Conservation (phyloP, 2,113 vertebrate genomes). For the Eleginops maclovinus region DNA sequence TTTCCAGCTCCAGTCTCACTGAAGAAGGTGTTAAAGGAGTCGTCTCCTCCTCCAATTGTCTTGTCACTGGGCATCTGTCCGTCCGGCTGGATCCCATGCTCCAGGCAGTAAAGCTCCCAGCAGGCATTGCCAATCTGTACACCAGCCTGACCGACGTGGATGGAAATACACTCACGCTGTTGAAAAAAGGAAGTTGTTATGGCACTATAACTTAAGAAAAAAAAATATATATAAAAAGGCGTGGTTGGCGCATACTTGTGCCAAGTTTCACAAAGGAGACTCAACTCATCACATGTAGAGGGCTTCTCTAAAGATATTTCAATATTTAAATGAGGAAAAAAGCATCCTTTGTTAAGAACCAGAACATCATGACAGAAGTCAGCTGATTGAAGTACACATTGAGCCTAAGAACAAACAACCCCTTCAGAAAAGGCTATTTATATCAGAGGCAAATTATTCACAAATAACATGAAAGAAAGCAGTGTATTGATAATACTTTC, state of each 20-base stretch:
- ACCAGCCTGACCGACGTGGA: slow-evolving; percentile 82
- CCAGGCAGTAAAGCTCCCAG: slow-evolving; percentile 83
- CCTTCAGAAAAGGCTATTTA: too few species aligned
- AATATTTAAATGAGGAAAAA: background rate
- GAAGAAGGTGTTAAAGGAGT: slow-evolving; percentile 93
- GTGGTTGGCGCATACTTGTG: background rate
- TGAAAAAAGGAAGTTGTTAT: too few species aligned
- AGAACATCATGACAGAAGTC: slow-evolving; percentile 11
- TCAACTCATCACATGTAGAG: background rate
- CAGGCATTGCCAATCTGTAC: slow-evolving; percentile 84
- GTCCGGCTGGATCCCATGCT: slow-evolving; percentile 81
- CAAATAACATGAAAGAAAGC: too few species aligned
- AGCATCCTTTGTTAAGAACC: slow-evolving; percentile 10
- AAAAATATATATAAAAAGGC: too few species aligned
- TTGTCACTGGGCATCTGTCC: slow-evolving; percentile 80
- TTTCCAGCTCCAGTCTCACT: slow-evolving; percentile 90
- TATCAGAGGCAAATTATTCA: too few species aligned
- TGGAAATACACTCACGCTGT: slow-evolving; percentile 82
- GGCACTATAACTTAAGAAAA: too few species aligned
- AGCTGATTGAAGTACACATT: slow-evolving; percentile 6
- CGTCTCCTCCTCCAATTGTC: slow-evolving; percentile 87
- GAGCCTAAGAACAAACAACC: background rate
- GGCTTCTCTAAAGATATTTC: background rate
- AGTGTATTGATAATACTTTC: too few species aligned
- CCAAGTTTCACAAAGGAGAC: background rate